These are phyloP conservation scores for Tauraco erythrolophus DNA, from an alignment of 2,113 vertebrate species.

Conservation along the genomic window DNA sequence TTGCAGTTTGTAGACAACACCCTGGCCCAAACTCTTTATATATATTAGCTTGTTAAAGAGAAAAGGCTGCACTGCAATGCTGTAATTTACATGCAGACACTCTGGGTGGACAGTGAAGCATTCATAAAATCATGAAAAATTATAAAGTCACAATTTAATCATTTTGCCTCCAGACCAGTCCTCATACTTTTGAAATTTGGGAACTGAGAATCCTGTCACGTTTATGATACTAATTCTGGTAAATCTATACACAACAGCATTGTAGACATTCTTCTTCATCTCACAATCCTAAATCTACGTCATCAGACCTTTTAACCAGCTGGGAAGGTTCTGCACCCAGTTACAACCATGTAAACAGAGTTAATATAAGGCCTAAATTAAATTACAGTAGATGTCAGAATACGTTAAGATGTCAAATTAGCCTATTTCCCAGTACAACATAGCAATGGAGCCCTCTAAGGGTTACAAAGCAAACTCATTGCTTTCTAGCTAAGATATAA, in stretches of 20 bases:
- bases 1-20: neutral
- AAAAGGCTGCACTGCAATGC: neutral
- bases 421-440: neutral
- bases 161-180: neutral
- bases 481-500: neutral
- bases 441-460: slow-evolving; percentile 56
- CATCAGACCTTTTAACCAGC: neutral
- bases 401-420: neutral
- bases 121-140: neutral
- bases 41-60: neutral
- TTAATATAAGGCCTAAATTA: slow-evolving; percentile 14
- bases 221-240: neutral
- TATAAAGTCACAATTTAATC: neutral
- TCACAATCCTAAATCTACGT: neutral
- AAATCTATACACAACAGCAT: neutral
- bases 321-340: neutral
- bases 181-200: neutral
- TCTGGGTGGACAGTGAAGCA: neutral
- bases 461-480: slow-evolving; percentile 1
- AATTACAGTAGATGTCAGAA: slow-evolving; percentile 39
- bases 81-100: neutral
- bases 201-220: neutral
- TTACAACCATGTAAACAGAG: neutral
- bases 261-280: neutral
- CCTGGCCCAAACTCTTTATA: neutral